phyloP scores from a whole-genome alignment of 2,888 invertebrate species.

The Caenorhabditis sp. region DNA sequence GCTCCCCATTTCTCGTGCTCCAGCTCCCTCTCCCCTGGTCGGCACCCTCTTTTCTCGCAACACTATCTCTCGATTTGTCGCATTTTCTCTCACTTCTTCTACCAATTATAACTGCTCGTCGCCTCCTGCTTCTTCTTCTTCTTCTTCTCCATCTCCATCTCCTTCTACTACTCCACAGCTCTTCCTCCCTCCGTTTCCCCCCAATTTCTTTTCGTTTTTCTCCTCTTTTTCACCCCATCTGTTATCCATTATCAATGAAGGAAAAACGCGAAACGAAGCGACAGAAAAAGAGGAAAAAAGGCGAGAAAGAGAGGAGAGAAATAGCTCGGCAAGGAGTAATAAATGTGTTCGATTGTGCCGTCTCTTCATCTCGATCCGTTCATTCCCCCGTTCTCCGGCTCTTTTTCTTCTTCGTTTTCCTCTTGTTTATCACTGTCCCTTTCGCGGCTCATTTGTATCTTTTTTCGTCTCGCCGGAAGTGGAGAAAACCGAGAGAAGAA shows the following conservation, averaged over 20 bases:
- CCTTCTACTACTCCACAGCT: background rate
- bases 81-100: slow-evolving; percentile 30
- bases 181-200: background rate
- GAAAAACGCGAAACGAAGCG: no score
- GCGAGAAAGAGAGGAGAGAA: background rate
- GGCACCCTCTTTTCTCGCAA: background rate
- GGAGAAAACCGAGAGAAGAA: background rate
- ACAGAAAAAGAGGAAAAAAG: background rate
- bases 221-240: slow-evolving; percentile 11
- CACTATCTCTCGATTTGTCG: slow-evolving; percentile 27
- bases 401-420: no score
- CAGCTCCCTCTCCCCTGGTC: background rate
- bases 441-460: slow-evolving; percentile 13
- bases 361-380: slow-evolving; percentile 24
- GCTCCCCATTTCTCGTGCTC: slow-evolving; percentile 4
- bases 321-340: background rate
- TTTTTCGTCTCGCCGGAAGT: slow-evolving; percentile 6
- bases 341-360: background rate
- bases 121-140: slow-evolving; percentile 6
- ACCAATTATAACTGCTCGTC: slow-evolving; percentile 28
- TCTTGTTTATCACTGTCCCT: slow-evolving; percentile 29
- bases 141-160: slow-evolving; percentile 1
- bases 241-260: slow-evolving; percentile 23
- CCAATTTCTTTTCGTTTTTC: no score
- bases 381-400: no score